A percentile compares a stretch with the other conserved stretches of the same genome.
Evolutionary conservation across 1,140 invertebrate genomes (phyloP).

Genomic region (Drosophila rhopaloa): DNA sequence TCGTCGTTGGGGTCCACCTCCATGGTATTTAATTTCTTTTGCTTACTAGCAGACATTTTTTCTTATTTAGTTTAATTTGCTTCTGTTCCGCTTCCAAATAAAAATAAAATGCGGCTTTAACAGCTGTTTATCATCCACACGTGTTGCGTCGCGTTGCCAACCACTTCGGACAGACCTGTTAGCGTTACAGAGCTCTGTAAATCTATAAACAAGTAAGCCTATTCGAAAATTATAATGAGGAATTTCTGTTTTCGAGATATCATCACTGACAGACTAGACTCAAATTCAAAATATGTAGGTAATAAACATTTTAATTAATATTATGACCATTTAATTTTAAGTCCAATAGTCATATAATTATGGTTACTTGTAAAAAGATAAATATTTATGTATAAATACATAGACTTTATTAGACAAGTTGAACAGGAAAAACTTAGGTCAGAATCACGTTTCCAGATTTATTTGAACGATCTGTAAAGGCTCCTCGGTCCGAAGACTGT

Average conservation of each 20-base stretch:
- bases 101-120: conserved; percentile 9
- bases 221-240: background rate
- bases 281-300: no score
- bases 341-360: no score
- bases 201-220: background rate
- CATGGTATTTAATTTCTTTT: conserved; percentile 72
- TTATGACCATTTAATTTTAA: no score
- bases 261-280: no score
- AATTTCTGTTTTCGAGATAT: no score
- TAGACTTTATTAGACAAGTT: background rate
- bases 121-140: conserved; percentile 67
- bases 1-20: conserved; percentile 62
- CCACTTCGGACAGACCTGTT: background rate
- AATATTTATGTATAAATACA: background rate
- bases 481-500: no score
- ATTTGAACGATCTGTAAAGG: background rate
- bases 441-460: conserved; percentile 11
- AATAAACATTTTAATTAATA: no score
- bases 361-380: background rate
- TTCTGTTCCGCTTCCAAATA: background rate
- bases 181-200: background rate
- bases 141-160: conserved; percentile 65
- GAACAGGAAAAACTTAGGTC: background rate
- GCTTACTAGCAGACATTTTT: conserved; percentile 72
- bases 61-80: background rate